phyloP scores from a whole-genome alignment of 1,140 invertebrate species.

The Anagrus nilaparvatae region DNA sequence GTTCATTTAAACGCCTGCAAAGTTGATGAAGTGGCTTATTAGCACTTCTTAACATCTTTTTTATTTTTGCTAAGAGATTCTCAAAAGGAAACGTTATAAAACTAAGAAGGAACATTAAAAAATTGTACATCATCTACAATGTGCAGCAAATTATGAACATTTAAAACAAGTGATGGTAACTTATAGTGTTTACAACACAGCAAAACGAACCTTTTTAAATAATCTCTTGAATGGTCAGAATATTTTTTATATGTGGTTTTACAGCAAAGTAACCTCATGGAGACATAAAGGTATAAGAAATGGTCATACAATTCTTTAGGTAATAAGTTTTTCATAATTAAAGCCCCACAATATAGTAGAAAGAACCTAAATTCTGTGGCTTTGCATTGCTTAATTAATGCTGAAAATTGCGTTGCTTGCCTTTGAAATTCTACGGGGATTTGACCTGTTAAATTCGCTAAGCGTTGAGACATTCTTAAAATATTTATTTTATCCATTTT shows the following conservation, averaged over 20 bases:
- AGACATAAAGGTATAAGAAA: slow-evolving; percentile 13
- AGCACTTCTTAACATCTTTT: neutral
- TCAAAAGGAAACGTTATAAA: slow-evolving; percentile 11
- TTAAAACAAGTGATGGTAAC: slow-evolving; percentile 2
- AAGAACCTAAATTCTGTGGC: slow-evolving; percentile 12
- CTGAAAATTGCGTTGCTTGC: slow-evolving; percentile 1
- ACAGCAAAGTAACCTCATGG: slow-evolving; percentile 11
- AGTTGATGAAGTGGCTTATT: too few species aligned
- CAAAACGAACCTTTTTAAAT: slow-evolving; percentile 7
- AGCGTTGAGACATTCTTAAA: neutral
- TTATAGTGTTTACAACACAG: slow-evolving; percentile 5
- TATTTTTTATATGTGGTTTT: slow-evolving; percentile 3
- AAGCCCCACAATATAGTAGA: slow-evolving; percentile 11
- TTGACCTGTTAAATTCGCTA: neutral
- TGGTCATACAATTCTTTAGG: slow-evolving; percentile 11
- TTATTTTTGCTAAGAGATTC: slow-evolving; percentile 5
- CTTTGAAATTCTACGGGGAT: slow-evolving; percentile 14
- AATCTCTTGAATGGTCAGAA: slow-evolving; percentile 6
- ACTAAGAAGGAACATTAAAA: neutral
- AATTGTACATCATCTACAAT: neutral
- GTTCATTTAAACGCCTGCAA: too few species aligned
- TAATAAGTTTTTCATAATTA: slow-evolving; percentile 11
- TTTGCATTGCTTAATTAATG: slow-evolving; percentile 11
- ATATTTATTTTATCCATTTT: neutral
- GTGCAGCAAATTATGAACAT: slow-evolving; percentile 11